These are phyloP conservation scores for Sceloporus tristichus DNA, from an alignment of 2,113 vertebrate species.

Conservation along the genomic window DNA sequence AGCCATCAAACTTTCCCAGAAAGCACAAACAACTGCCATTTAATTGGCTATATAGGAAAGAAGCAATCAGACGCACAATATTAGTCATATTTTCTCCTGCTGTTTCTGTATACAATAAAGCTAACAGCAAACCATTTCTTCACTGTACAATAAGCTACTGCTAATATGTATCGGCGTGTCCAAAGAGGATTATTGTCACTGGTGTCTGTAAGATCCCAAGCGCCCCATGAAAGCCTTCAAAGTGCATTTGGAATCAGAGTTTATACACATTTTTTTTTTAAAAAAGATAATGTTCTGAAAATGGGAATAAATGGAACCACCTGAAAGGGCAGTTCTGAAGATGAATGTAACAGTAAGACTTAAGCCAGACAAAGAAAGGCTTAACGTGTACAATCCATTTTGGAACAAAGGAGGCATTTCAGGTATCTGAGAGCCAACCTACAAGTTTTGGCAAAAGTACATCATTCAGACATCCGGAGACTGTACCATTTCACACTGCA, in stretches of 20 bases:
- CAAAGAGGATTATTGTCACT: neutral
- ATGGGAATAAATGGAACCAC: neutral
- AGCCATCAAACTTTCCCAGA: conserved; percentile 61
- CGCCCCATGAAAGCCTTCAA: neutral
- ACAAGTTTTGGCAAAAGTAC: neutral
- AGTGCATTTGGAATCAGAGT: neutral
- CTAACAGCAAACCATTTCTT: conserved; percentile 26
- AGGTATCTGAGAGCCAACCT: neutral
- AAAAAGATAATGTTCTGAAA: neutral
- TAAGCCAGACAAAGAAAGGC: conserved; percentile 18
- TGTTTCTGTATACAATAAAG: conserved; percentile 8
- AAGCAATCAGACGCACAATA: conserved; percentile 27
- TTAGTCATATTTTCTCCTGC: conserved; percentile 28
- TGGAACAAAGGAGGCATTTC: neutral
- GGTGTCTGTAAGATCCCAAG: neutral
- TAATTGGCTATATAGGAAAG: conserved; percentile 62
- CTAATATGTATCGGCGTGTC: neutral
- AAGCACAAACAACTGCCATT: conserved; percentile 62
- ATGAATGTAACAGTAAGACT: conserved; percentile 2
- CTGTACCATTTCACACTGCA: neutral
- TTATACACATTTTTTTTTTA: neutral
- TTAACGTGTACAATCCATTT: neutral
- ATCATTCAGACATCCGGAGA: neutral
- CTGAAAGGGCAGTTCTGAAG: neutral
- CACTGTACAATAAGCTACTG: neutral